Evolutionary conservation across 2,888 invertebrate genomes (phyloP), one percentile per base, ranked within the genome.

Genomic region (Amaurobius ferox): DNA sequence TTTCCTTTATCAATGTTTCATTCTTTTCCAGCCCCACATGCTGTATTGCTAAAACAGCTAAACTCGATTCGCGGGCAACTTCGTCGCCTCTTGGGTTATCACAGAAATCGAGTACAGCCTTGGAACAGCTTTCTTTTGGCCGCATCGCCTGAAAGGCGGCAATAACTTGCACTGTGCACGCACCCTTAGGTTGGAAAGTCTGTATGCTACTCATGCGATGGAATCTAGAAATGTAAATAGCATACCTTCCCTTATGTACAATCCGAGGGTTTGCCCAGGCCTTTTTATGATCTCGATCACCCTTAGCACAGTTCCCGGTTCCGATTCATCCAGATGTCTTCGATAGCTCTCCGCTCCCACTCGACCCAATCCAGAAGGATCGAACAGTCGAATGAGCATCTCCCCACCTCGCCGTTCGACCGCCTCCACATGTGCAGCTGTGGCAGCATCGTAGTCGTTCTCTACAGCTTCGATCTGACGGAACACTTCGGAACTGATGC

Each of bases 221-320:
- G n/a, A n/a, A n/a, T n/a, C n/a, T n/a, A n/a, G n/a, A n/a, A n/a
- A n/a, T n/a, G n/a, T n/a, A n/a, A n/a, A n/a, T n/a, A n/a, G n/a
- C 35, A 71, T 61, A 85, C 99, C 98, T 90, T 99, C 99, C 55
- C 98, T 94, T 90, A 99, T 98, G 92, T 99, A 99, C 87, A 99
- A 94, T 62, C 99, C 99, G 88, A 99, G 93, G 30, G 98, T 98
- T 92, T 99, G 99, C 16, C 99, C 99, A 0, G 99, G 99, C 90
- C 98, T 94, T 92, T 99, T 99, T 89, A 99, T 98, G 90, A 99
- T 98, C 93, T 99, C 99, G 89, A 99, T 98, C 91, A 98, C 94
- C 32, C 89, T 88, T 11, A 89, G 87, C 39, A 87, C 78, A 32
- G 88, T 81, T 30, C 64, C 64, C 30, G 62, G 62, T 70, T 76